Evolutionary conservation across 2,797 vertebrate genomes (phyloP), one percentile per base, ranked within the genome.

Genomic region (Orestias chungarensis): DNA sequence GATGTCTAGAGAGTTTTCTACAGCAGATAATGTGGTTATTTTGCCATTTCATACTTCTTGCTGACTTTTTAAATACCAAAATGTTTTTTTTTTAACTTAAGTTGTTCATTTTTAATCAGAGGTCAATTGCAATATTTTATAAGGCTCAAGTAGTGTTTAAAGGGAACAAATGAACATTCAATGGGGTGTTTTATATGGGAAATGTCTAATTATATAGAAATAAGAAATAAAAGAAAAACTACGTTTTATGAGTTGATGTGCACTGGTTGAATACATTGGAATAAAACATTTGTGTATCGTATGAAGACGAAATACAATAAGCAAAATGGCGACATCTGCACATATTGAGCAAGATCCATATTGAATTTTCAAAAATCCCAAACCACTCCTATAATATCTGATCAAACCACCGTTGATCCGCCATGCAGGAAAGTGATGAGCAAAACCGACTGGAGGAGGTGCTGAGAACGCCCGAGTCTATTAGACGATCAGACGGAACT

Each of bases 391-490:
- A 17, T 15, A 6, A 25, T 1, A 18, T 27, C 27, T 70, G 47
- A 14, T 27, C 71, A 44, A 75, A 17, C 14, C 2, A 18, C 17
- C 64, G 14, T 68, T 44, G 14, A 15, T 70, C 68, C 38, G 20
- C 1, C 70, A 0, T 65, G 31, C 52, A 92, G 92, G 90, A 91
- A 25, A 80, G 65, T 54, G 82, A 88, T 55, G 92, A 94, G 33
- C 93, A 95, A 74, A 47, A 69, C 27, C 83, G 75, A 66, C 79
- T 95, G 71, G 94, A 94, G 81, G 91, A 93, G 68, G 78, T 95
- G 38, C 80, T 95, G 75, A 92, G 62, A 49, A 93, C 92, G 1
- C 91, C 94, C 0, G 93, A 93, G 38, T 77, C 88, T 4, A 52
- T 49, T 33, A 49, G 55, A 1, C 80, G 76, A 55, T 70, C 71